Evolutionary conservation across 2,888 invertebrate genomes (phyloP).

Genomic region (Parochlus steinenii): DNA sequence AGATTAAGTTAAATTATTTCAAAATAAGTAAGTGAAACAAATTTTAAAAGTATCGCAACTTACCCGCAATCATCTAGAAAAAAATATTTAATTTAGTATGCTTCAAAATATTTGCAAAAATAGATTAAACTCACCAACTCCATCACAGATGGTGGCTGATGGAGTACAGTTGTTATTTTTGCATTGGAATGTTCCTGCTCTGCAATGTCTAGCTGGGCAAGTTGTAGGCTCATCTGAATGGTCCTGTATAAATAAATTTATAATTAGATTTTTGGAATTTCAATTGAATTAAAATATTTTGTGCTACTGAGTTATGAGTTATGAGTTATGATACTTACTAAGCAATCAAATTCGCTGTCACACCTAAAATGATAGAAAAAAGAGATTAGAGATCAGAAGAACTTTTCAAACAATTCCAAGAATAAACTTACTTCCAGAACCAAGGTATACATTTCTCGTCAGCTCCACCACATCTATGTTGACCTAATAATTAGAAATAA

Average conservation of each 20-base stretch:
- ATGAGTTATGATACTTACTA: background rate
- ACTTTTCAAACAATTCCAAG: no score
- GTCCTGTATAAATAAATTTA: conserved; percentile 34
- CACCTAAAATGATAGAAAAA: conserved; percentile 22
- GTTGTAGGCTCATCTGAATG: conserved; percentile 75
- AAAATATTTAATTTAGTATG: no score
- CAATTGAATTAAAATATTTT: no score
- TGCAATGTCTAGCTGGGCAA: conserved; percentile 72
- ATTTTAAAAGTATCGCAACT: no score
- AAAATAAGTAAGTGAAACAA: no score
- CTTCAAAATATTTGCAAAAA: conserved; percentile 2
- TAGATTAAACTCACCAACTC: conserved; percentile 23
- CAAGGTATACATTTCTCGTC: conserved; percentile 58
- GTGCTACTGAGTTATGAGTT: no score
- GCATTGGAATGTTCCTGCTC: conserved; percentile 88
- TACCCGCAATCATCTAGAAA: no score
- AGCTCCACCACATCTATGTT: conserved; percentile 38
- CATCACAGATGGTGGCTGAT: conserved; percentile 85
- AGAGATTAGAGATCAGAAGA: no score
- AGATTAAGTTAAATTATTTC: no score
- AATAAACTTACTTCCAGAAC: conserved; percentile 48
- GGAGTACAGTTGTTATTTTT: conserved; percentile 84
- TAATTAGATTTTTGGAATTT: no score
- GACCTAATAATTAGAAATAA: no score
- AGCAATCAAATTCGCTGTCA: background rate